Evolutionary conservation across 2,797 vertebrate species (phyloP), one percentile per base, ranked within the genome.

Genomic region (Euthynnus affinis): DNA sequence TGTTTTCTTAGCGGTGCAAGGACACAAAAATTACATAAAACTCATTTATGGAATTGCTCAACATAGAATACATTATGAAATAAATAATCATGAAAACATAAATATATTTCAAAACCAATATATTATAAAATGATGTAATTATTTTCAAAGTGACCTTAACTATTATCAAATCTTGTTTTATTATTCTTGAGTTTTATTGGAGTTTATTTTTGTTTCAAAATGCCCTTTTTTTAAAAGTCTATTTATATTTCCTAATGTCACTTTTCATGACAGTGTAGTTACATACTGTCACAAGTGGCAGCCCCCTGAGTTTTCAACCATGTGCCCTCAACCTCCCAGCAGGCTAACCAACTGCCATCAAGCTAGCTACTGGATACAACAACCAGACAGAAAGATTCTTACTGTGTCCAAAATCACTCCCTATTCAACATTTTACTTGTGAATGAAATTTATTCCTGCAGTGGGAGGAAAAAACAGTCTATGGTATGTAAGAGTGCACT

Each of bases 331-430:
- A 4, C 3, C 40, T n/a, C 14, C 18, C 59, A 22, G 20, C 1
- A n/a, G 57, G 58, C 48, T 52, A 32, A 61, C 22, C 29, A 40
- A 34, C 46, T 72, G 70, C 58, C 48, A 32, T 40, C 44, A 18
- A 27, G 17, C 53, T 37, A 37, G 34, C 34, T 37, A 8, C 34
- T 37, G 34, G 37, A 12, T 7, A 20, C 22, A 40, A 55, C 12
- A 22, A 13, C 9, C 22, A 42, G 40, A 42, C 1, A 22, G 2
- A 37, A 13, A 61, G 34, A 56, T 13, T 27, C 18, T 25, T 17
- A 46, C 44, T 48, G 22, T 46, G 40, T 27, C 27, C 22, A 53
- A 46, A 61, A 44, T 23, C 40, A 46, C 42, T 46, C 27, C 40
- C 25, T 42, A 42, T 63, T 40, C 2, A 25, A 17, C 14, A 15